A percentile compares a stretch with the other conserved stretches of the same genome.
Conservation (phyloP, 1,140 invertebrate genomes). For the Leptinotarsa lineolata region DNA sequence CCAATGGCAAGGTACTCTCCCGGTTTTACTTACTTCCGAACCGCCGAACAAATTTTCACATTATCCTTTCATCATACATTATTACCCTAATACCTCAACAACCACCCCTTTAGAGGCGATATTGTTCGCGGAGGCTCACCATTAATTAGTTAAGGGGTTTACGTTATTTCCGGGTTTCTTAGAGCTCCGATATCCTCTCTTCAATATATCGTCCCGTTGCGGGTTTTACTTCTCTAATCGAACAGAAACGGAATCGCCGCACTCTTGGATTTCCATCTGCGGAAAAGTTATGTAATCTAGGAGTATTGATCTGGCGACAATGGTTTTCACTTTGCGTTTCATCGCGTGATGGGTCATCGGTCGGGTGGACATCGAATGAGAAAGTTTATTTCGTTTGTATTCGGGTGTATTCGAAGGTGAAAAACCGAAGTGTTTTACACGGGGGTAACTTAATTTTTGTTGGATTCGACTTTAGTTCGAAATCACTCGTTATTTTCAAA, state of each 20-base stretch:
- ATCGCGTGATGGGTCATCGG: neutral
- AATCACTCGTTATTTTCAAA: no score
- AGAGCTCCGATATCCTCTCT: neutral
- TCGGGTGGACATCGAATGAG: no score
- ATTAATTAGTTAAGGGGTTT: neutral
- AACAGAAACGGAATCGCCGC: neutral
- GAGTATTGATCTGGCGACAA: neutral
- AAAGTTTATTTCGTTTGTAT: no score
- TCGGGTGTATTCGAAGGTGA: no score
- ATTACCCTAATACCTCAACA: no score
- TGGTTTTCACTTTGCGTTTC: conserved; percentile 8
- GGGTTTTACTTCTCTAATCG: neutral
- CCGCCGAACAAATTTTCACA: no score
- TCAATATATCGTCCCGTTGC: conserved; percentile 5
- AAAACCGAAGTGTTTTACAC: no score
- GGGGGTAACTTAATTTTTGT: no score
- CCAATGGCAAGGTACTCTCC: no score
- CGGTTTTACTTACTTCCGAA: no score
- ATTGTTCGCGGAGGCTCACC: neutral
- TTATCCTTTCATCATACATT: no score
- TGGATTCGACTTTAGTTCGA: no score
- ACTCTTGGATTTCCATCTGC: neutral
- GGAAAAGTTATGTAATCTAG: neutral
- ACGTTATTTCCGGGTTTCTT: neutral
- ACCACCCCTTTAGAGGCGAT: neutral